Evolutionary conservation across 2,888 invertebrate species (phyloP).

Genomic region (Napeogenes inachia): DNA sequence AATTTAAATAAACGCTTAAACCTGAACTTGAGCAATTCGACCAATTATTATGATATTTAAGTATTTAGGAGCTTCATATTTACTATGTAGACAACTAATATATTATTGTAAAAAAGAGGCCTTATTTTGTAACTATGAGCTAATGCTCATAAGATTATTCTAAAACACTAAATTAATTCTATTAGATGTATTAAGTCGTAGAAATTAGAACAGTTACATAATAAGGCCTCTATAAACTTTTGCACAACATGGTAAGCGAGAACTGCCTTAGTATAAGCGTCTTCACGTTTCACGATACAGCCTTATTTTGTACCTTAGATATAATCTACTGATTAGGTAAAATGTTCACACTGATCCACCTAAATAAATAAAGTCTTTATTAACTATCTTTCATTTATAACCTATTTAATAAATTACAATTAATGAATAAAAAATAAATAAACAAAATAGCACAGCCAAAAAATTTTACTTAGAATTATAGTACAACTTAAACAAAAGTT

Average conservation of each 20-base stretch:
- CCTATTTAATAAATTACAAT: background rate
- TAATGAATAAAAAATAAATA: no score
- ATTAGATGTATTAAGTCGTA: slow-evolving; percentile 43
- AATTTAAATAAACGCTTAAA: slow-evolving; percentile 51
- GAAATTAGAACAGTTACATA: slow-evolving; percentile 42
- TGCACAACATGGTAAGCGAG: slow-evolving; percentile 65
- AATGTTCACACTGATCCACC: slow-evolving; percentile 30
- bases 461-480: no score
- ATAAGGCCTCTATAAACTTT: slow-evolving; percentile 32
- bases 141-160: no score
- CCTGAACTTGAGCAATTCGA: slow-evolving; percentile 54
- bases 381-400: slow-evolving; percentile 2
- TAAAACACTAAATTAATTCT: slow-evolving; percentile 28
- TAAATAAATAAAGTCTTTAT: slow-evolving; percentile 29
- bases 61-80: slow-evolving; percentile 33
- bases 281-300: slow-evolving; percentile 72
- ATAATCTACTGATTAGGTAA: slow-evolving; percentile 28
- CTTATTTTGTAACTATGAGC: slow-evolving; percentile 17
- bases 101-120: slow-evolving; percentile 14
- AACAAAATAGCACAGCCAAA: no score
- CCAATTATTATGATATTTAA: slow-evolving; percentile 54
- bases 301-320: slow-evolving; percentile 74
- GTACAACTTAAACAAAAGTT: no score
- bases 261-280: slow-evolving; percentile 71
- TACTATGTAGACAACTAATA: slow-evolving; percentile 34